Evolutionary conservation across 2,113 vertebrate genomes (phyloP).

Genomic region (Proteles cristata): DNA sequence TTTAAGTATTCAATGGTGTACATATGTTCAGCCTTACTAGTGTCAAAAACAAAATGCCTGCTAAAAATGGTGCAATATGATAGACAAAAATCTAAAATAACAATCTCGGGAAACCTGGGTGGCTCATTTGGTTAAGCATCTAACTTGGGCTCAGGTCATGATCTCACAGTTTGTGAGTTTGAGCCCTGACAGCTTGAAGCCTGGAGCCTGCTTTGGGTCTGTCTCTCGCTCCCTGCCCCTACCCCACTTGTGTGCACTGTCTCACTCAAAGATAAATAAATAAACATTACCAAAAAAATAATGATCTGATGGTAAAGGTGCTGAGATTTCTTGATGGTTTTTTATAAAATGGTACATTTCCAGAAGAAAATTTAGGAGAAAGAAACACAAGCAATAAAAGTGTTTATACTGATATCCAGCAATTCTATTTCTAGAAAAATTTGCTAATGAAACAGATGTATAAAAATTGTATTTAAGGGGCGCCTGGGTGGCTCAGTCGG

Average conservation of each 20-base stretch:
- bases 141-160: neutral
- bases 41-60: neutral
- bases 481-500: too few relatives aligned
- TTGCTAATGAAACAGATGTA: neutral
- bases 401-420: neutral
- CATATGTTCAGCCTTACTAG: neutral
- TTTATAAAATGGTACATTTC: neutral
- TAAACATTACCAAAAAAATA: neutral
- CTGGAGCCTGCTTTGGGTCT: neutral
- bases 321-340: constrained; percentile 7
- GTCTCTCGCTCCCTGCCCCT: neutral
- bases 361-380: neutral
- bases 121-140: neutral
- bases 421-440: constrained; percentile 12
- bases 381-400: constrained; percentile 12
- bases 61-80: neutral
- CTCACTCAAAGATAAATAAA: neutral
- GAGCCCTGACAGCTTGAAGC: neutral
- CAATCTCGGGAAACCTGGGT: neutral
- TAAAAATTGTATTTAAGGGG: neutral
- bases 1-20: neutral
- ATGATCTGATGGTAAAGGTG: neutral
- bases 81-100: constrained; percentile 3
- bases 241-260: neutral
- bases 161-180: neutral